phyloP scores from a whole-genome alignment of 1,140 invertebrate species.

The Neoseiulus cucumeris region DNA sequence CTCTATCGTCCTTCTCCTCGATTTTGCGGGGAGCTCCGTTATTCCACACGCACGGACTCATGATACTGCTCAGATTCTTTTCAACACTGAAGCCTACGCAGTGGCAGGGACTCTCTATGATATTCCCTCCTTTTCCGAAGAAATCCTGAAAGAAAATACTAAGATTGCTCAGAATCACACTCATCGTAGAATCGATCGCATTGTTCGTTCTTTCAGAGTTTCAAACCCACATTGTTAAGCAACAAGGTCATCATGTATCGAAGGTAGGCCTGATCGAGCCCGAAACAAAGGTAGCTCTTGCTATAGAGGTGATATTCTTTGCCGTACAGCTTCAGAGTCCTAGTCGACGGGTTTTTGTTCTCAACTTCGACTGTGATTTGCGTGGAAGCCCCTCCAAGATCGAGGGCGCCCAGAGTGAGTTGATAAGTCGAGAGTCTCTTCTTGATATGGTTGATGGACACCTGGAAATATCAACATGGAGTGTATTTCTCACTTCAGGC shows the following conservation, averaged over 20 bases:
- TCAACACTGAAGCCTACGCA: not conserved
- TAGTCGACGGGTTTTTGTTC: conserved; percentile 14
- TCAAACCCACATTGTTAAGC: not conserved
- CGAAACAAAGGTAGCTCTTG: conserved; percentile 34
- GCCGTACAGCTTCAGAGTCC: conserved; percentile 27
- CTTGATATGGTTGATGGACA: not conserved
- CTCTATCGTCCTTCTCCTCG: not conserved
- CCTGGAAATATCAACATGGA: not conserved
- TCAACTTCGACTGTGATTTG: conserved; percentile 31
- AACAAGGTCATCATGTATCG: conserved; percentile 16
- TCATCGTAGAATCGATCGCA: too few species aligned
- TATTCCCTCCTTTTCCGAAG: not conserved
- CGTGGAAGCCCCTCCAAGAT: conserved; percentile 36
- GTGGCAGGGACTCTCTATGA: not conserved
- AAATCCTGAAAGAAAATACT: not conserved
- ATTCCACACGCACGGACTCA: not conserved
- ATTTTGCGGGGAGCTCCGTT: not conserved
- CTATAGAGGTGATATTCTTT: conserved; percentile 28
- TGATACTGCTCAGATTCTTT: not conserved
- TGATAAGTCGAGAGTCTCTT: not conserved
- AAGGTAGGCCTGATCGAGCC: conserved; percentile 27
- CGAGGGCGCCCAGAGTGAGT: conserved; percentile 28
- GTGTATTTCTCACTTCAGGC: conserved; percentile 11
- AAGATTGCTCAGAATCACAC: too few species aligned
- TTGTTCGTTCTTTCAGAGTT: too few species aligned